Conservation (phyloP, 1,140 invertebrate genomes). For the Cepaea nemoralis region DNA sequence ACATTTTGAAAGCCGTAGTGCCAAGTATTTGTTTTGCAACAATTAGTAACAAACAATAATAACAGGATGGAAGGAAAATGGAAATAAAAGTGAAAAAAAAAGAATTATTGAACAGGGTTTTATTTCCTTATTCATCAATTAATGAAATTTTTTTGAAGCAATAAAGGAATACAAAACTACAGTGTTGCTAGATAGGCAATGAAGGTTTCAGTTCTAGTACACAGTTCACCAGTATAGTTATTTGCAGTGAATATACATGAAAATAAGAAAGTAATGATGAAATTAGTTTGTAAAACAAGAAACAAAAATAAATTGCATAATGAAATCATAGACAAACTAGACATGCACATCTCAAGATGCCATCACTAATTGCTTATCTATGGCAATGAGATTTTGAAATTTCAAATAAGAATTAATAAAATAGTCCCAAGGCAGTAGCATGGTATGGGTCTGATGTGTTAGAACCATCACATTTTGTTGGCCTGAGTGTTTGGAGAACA, state of each 20-base stretch:
- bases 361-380: too few relatives aligned
- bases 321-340: background rate
- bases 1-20: background rate
- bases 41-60: background rate
- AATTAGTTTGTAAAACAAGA: background rate
- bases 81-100: slow-evolving; percentile 5
- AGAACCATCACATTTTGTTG: too few relatives aligned
- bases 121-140: background rate
- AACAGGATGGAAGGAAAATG: too few relatives aligned
- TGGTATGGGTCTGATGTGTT: too few relatives aligned
- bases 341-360: too few relatives aligned
- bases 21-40: background rate
- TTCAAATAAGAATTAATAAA: too few relatives aligned
- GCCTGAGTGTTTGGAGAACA: too few relatives aligned
- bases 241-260: background rate
- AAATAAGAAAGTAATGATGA: background rate
- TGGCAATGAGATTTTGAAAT: too few relatives aligned
- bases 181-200: background rate
- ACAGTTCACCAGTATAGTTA: slow-evolving; percentile 7
- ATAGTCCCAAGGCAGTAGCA: too few relatives aligned
- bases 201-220: slow-evolving; percentile 1
- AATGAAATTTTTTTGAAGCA: background rate
- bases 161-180: slow-evolving; percentile 5
- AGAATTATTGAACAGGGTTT: slow-evolving; percentile 16
- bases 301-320: background rate